Conservation (phyloP, 2,113 vertebrate species). For the Carettochelys insculpta region DNA sequence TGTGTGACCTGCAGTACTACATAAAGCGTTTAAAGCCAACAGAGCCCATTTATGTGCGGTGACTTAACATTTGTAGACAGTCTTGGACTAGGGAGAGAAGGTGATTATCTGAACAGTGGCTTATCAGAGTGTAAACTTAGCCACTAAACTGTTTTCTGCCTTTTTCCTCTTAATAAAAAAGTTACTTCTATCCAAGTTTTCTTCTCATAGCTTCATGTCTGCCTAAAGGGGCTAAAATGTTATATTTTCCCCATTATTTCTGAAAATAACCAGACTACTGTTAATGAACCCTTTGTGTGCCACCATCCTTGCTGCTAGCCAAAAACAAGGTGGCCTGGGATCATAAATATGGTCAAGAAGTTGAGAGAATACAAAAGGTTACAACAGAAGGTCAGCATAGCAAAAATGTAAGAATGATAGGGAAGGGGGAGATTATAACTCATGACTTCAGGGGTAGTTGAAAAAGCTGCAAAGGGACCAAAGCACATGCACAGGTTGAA, state of each 20-base stretch:
- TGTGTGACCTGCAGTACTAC: not conserved
- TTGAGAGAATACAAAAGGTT: not conserved
- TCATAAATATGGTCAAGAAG: not conserved
- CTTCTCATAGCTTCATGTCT: not conserved
- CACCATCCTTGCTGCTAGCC: not conserved
- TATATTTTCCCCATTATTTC: not conserved
- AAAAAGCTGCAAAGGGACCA: not conserved
- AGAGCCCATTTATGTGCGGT: not conserved
- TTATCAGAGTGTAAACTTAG: slow-evolving; percentile 2
- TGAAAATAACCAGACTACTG: not conserved
- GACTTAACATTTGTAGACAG: not conserved
- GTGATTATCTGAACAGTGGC: slow-evolving; percentile 30
- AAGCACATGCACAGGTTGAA: too few relatives aligned
- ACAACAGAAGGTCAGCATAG: not conserved
- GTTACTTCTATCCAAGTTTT: not conserved
- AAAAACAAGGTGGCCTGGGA: slow-evolving; percentile 8
- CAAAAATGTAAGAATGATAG: not conserved
- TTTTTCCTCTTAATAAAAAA: not conserved
- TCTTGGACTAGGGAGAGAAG: slow-evolving; percentile 18
- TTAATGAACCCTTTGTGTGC: not conserved
- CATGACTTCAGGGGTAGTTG: not conserved
- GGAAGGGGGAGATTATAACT: not conserved
- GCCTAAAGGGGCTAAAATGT: not conserved
- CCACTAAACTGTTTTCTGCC: not conserved
- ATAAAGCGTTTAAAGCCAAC: not conserved